These are phyloP conservation scores for Haemorhous mexicanus DNA, from an alignment of 2,113 vertebrate species.

Conservation along the genomic window DNA sequence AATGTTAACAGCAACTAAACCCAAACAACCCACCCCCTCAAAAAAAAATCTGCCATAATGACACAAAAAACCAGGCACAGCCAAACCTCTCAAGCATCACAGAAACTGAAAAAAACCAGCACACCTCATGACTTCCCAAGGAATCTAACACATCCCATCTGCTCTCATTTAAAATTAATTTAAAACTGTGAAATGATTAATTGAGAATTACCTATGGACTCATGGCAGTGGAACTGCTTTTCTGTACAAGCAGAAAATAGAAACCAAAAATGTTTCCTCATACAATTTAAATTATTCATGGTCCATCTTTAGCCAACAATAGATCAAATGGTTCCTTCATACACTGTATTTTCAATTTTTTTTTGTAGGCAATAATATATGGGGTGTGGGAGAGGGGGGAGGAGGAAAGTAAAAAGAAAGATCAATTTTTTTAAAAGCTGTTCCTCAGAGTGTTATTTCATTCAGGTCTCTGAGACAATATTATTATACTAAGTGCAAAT, in stretches of 20 bases:
- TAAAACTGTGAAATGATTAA: constrained; percentile 35
- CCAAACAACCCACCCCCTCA: rapidly evolving
- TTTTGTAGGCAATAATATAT: background rate
- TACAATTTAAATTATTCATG: background rate
- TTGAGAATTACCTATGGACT: constrained; percentile 32
- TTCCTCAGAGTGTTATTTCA: background rate
- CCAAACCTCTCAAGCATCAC: background rate
- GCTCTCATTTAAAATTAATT: constrained; percentile 50
- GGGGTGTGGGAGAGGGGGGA: rapidly evolving
- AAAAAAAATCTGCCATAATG: background rate
- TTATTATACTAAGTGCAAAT: background rate
- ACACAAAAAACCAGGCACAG: background rate
- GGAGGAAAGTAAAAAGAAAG: background rate
- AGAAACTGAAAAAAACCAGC: background rate
- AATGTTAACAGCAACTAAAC: background rate
- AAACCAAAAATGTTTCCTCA: background rate
- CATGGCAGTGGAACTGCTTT: background rate
- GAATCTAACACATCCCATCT: background rate
- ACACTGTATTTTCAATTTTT: background rate
- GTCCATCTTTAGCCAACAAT: background rate
- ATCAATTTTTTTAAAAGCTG: background rate
- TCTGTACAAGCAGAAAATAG: constrained; percentile 8
- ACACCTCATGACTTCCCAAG: background rate
- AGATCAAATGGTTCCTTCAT: background rate
- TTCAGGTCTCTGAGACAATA: background rate